Base-by-base conservation (phyloP, 2,888 invertebrate species). In the Meiosimyza decipiens region DNA sequence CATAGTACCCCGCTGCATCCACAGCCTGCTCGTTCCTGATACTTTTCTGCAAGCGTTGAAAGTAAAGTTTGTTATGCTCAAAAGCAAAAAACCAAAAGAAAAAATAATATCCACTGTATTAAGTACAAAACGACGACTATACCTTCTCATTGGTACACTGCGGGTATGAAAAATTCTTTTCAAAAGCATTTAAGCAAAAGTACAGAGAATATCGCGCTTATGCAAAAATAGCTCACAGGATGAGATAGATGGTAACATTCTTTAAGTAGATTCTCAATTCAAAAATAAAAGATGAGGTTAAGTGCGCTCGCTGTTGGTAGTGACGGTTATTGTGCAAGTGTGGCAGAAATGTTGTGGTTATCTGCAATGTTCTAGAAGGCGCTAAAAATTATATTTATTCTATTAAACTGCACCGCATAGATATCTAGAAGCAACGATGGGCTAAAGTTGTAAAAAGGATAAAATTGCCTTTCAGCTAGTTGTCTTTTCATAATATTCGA, bases 211-310 rank as follows among this genome's bases (percentile, higher is more conserved):
- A 62, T 15, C 11, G 64, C 16, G 57, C 28, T 55, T 49, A 55
- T 59, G 51, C 15, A 73, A 49, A 68, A 73, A 73, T 67, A 67
- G 1, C n/a, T 64, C 54, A 52, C n/a, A 49, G 63, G 63, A 28
- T 40, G 15, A n/a, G 64, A 22, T 22, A 28, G 28, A 33, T 62
- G 55, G 67, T 52, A 71, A 60, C 62, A 47, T 52, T 40, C 28
- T 63, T 66, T 66, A 69, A 75, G 63, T 52, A 65, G 59, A 16
- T 55, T 52, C 50, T 51, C 68, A 67, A 71, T 71, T 73, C 69
- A 73, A 63, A 73, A 73, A 70, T 69, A 66, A 68, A 73, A 76
- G 79, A 77, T 75, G 78, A 77, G 79, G 78, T 77, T 79, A 78
- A 78, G 79, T 77, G 77, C 76, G 74, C 49, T 7, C 40, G 40